Evolutionary conservation across 2,888 invertebrate species (phyloP), one percentile per base, ranked within the genome.

Genomic region (Tigriopus californicus): DNA sequence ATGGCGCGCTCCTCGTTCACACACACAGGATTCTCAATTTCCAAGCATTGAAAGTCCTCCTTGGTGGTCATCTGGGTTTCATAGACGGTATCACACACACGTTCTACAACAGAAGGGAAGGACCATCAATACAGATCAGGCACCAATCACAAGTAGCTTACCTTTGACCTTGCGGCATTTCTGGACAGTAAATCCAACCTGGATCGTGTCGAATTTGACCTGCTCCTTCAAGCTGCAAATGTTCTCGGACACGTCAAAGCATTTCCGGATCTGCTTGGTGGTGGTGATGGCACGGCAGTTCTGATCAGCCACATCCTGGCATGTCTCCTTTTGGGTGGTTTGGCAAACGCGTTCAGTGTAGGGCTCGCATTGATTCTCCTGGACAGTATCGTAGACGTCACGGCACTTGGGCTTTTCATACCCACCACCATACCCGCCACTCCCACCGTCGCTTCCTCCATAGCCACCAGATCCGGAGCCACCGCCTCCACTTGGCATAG

Each of bases 361-460:
- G 49, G 20, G 15, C 11, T 49, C 49, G 20, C 49, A 49, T 62
- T 61, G 60, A 51, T 62, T 54, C 48, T 20, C 49, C 25, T 33
- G 33, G 8, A 33, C 33, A 33, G 33, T 33, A 8, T 33, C 33
- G 33, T 33, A 33, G 33, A 33, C 33, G 8, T 33, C 33, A 33
- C 33, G 33, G 33, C 33, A 33, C 33, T 33, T 33, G 33, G 33
- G 33, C 33, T 33, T 33, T 33, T 33, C 33, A 8, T 33, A 33
- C 4, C 33, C 33, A 33, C 33, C 33, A 3, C 33, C 33, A 33
- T 33, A 33, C 3, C 33, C 33, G 33, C 33, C 33, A 33, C 33
- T 33, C 8, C 33, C 33, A 8, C 33, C 33, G 33, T 8, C 33
- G 8, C 8, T 33, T 5, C 33, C 33, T 33, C 33, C 33, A 33